phyloP scores from a whole-genome alignment of 1,140 invertebrate species.

The Neodiprion lecontei region DNA sequence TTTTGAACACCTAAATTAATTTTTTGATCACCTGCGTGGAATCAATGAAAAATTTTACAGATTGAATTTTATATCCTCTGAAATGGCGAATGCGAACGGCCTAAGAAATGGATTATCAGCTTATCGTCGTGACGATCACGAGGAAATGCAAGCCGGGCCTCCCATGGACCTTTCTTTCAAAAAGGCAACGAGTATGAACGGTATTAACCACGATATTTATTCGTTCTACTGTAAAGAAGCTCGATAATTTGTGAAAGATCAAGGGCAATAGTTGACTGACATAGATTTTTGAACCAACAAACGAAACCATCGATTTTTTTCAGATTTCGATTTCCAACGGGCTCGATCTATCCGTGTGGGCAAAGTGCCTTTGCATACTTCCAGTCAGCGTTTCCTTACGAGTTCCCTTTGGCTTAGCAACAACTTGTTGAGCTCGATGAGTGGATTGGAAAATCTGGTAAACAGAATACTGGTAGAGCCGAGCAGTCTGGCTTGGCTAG shows the following conservation, averaged over 20 bases:
- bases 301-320: background rate
- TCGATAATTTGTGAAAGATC: too few species aligned
- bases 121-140: slow-evolving; percentile 35
- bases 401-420: slow-evolving; percentile 64
- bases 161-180: slow-evolving; percentile 52
- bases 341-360: slow-evolving; percentile 47
- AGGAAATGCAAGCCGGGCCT: slow-evolving; percentile 39
- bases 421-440: slow-evolving; percentile 57
- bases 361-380: slow-evolving; percentile 48
- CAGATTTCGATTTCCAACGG: slow-evolving; percentile 41
- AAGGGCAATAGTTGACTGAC: background rate
- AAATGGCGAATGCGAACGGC: background rate
- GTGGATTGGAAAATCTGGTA: slow-evolving; percentile 49
- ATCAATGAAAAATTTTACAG: too few species aligned
- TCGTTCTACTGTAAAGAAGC: background rate
- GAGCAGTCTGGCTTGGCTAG: slow-evolving; percentile 59
- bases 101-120: slow-evolving; percentile 15
- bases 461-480: slow-evolving; percentile 54
- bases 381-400: slow-evolving; percentile 56
- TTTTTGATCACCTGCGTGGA: too few species aligned
- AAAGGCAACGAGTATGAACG: slow-evolving; percentile 41
- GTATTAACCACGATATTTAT: slow-evolving; percentile 28
- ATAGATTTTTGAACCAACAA: background rate
- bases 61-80: too few species aligned
- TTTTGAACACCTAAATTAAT: too few species aligned